These are phyloP conservation scores for Hecatera dysodea DNA, from an alignment of 2,888 invertebrate genomes.

Conservation along the genomic window DNA sequence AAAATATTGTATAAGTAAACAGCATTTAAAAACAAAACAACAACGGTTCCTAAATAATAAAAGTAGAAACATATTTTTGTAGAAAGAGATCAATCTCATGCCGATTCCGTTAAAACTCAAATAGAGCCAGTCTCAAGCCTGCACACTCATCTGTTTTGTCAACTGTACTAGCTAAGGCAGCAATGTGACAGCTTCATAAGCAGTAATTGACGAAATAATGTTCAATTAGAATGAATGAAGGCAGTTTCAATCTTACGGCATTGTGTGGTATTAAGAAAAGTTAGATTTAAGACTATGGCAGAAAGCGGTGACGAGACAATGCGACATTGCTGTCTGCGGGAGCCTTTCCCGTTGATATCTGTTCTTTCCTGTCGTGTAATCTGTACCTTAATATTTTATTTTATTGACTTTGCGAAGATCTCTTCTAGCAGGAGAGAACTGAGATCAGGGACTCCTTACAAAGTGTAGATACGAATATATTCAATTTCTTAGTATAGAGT, in stretches of 20 bases:
- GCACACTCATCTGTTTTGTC: slow-evolving; percentile 9
- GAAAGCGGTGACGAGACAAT: background rate
- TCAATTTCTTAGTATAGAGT: background rate
- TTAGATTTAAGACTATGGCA: background rate
- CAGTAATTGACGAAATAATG: slow-evolving; percentile 25
- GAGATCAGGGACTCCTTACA: background rate
- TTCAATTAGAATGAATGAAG: slow-evolving; percentile 9
- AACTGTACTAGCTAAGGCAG: slow-evolving; percentile 7
- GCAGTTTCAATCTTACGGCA: slow-evolving; percentile 26
- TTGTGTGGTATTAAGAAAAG: background rate
- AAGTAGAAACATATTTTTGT: too few species aligned
- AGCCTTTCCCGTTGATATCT: background rate
- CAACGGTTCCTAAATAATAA: too few species aligned
- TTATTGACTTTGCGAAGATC: background rate
- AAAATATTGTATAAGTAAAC: background rate
- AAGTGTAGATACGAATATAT: background rate
- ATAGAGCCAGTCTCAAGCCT: background rate
- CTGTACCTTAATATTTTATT: background rate
- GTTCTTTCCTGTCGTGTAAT: background rate
- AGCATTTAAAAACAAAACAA: too few species aligned
- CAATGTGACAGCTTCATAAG: slow-evolving; percentile 16
- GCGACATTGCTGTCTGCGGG: too few species aligned
- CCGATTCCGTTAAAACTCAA: background rate
- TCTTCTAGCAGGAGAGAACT: background rate
- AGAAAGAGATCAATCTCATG: too few species aligned